Base-by-base conservation (phyloP, 2,113 vertebrate species). In the Numida meleagris region DNA sequence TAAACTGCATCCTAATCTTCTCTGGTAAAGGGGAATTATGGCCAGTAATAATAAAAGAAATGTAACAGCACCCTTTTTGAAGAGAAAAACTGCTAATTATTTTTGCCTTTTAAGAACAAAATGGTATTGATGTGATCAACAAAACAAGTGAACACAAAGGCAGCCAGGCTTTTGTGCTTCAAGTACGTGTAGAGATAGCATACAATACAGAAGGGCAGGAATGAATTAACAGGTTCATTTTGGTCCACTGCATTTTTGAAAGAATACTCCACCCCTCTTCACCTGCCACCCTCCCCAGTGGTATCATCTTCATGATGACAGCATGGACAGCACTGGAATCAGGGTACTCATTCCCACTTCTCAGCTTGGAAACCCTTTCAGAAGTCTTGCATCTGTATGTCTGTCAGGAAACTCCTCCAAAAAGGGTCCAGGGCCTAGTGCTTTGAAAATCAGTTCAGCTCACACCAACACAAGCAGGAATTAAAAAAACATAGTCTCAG, bases 81-180 rank as follows among this genome's bases (percentile, higher is more conserved):
- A 24, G 75, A 91, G 63, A 93, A 95, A 98, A 98, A 97, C 98
- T 98, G 98, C 98, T 98, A 98, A 98, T 97, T 98, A 98, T 98
- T 98, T 98, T 98, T 98, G 98, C 97, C 97, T 97, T 96, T 91
- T 23, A 74, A 95, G 90, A 95, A 97, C 94, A 96, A 92, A 92
- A 97, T 94, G 97, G 75, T 38, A 88, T 65, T 76, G 96, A 95
- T 33, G 67, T 89, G 96, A 96, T 78, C 61, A 87, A 97, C 86
- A 46, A 61, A 94, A 96, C 94, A 97, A 95, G 97, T 85, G 95
- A 96, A 97, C 97, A 98, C 97, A 96, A 97, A 97, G 96, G 97
- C 97, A 96, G 95, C 91, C 96, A 94, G 93, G 96, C 94, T 97
- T 97, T 97, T 97, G 97, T 97, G 97, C 96, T 59, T 70, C 48